Percentiles rank a stretch among this genome's conserved stretches.
These are phyloP conservation scores for Drosophila funebris DNA, from an alignment of 1,140 invertebrate species.

Conservation along the genomic window DNA sequence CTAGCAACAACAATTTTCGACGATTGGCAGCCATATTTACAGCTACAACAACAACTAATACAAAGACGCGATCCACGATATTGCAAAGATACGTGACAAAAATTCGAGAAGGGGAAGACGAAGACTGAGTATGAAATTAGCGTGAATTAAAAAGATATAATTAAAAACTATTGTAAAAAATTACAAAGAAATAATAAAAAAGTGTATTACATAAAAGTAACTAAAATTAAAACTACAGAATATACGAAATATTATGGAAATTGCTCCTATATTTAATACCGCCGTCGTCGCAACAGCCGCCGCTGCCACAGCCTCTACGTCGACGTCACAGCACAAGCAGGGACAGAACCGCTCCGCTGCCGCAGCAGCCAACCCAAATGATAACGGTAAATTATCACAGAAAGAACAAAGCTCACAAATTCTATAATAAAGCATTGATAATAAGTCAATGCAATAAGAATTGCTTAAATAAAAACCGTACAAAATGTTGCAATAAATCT, in stretches of 20 bases:
- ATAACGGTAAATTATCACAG: constrained; percentile 61
- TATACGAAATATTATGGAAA: constrained; percentile 73
- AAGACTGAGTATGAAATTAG: constrained; percentile 47
- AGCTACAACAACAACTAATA: constrained; percentile 46
- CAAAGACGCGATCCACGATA: constrained; percentile 47
- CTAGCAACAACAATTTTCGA: constrained; percentile 47
- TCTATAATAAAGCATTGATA: not conserved
- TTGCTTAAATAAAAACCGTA: constrained; percentile 25
- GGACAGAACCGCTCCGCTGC: constrained; percentile 25
- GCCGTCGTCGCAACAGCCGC: constrained; percentile 60
- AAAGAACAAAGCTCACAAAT: constrained; percentile 7
- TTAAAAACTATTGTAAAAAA: constrained; percentile 37
- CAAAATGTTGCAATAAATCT: not conserved
- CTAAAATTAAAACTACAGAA: not conserved
- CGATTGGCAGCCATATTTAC: constrained; percentile 77
- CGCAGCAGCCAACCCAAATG: constrained; percentile 49
- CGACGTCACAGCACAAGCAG: constrained; percentile 46
- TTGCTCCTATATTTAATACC: constrained; percentile 67
- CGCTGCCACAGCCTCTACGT: constrained; percentile 49
- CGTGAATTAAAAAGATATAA: constrained; percentile 27
- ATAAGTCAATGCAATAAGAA: not conserved
- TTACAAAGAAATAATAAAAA: constrained; percentile 41
- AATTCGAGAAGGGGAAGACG: constrained; percentile 27
- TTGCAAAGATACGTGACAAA: constrained; percentile 78
- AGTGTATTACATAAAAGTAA: constrained; percentile 61